Evolutionary conservation across 2,888 invertebrate species (phyloP), one percentile per base, ranked within the genome.

Genomic region (Digitonthophagus gazella): DNA sequence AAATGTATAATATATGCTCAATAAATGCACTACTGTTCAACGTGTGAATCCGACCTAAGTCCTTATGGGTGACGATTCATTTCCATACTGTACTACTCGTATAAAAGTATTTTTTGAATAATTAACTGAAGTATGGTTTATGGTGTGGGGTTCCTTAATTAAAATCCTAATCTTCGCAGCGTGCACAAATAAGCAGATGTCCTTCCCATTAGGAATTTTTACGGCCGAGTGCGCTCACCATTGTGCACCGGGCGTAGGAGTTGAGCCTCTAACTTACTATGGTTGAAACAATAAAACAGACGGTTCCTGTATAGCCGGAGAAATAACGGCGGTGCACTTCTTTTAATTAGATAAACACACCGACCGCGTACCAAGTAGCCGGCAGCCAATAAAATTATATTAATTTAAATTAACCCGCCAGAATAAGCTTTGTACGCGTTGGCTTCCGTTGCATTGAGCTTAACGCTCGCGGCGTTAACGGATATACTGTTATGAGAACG

Each of bases 401-500:
- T 61, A 61, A 61, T 61, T 61, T 61, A 61, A 61, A 61, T 61
- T 61, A 61, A 61, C 19, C 61, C 61, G 61, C 61, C 11, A 19
- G 61, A 61, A 61, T 61, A 61, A 61, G 20, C 6, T 61, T 61
- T 20, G 61, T 61, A 61, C 19, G 61, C 61, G 61, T 18, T 19
- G 61, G 61, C 61, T 61, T 61, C 61, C 61, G 61, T 61, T 61
- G n/a, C 61, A 61, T 20, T 4, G 61, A 61, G 8, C 19, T 61
- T 61, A 61, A 61, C 61, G 61, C 61, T 20, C 11, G 19, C n/a
- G 61, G 61, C 61, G 61, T 20, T 20, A 61, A 61, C 20, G 61
- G 61, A 61, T 61, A 61, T 61, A 61, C 61, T 61, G 61, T 61
- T 61, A 61, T 61, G 20, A 20, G 19, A 18, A 61, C 61, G 19